A percentile compares a stretch with the other conserved stretches of the same genome.
Evolutionary conservation across 2,888 invertebrate species (phyloP).

Genomic region (Latrodectus elegans): DNA sequence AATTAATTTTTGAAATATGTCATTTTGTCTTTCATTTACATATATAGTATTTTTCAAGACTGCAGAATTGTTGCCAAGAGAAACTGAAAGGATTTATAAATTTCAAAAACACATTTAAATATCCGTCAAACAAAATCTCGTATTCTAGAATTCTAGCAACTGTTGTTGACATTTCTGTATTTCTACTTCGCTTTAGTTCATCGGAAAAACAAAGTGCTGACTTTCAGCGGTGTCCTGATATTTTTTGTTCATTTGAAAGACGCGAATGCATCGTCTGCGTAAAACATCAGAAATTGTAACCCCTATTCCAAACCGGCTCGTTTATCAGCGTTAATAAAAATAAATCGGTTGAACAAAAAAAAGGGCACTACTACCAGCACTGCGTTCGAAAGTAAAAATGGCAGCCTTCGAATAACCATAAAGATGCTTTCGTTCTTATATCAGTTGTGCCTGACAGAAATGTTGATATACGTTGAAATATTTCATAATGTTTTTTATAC

Average conservation of each 20-base stretch:
- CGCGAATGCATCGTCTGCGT: slow-evolving; percentile 28
- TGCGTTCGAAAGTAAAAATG: slow-evolving; percentile 36
- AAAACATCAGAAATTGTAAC: slow-evolving; percentile 13
- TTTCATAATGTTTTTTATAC: slow-evolving; percentile 62
- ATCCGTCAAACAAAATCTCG: background rate
- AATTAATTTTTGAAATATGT: background rate
- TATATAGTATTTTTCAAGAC: background rate
- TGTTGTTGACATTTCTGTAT: slow-evolving; percentile 50
- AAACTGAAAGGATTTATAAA: background rate
- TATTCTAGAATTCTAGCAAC: slow-evolving; percentile 33
- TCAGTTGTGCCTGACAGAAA: slow-evolving; percentile 65
- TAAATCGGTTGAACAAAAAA: slow-evolving; percentile 52
- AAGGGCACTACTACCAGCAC: slow-evolving; percentile 45
- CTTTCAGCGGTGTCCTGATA: background rate
- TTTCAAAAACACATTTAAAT: slow-evolving; percentile 4
- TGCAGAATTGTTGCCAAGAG: background rate
- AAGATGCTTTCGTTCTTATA: slow-evolving; percentile 58
- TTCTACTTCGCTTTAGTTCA: slow-evolving; percentile 40
- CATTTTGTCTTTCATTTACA: background rate
- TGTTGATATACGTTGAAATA: slow-evolving; percentile 66
- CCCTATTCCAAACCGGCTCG: slow-evolving; percentile 36
- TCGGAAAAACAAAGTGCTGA: slow-evolving; percentile 34
- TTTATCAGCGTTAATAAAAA: slow-evolving; percentile 69
- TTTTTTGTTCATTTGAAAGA: slow-evolving; percentile 8
- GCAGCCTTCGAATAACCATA: slow-evolving; percentile 55